Evolutionary conservation across 2,113 vertebrate species (phyloP).

Genomic region (Daubentonia madagascariensis): DNA sequence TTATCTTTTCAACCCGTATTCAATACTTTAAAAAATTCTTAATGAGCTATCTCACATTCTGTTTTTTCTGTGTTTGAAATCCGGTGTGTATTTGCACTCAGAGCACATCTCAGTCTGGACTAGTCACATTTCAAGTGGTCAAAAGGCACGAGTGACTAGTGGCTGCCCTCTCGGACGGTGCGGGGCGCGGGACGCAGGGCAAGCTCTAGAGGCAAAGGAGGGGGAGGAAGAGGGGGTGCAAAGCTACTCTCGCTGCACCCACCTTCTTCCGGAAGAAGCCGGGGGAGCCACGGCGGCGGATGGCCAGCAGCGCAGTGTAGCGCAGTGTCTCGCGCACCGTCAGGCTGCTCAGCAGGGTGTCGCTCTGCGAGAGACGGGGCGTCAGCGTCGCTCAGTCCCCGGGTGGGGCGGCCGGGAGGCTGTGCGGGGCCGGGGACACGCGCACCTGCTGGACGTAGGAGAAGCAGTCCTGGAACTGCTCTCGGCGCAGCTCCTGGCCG

Average conservation of each 20-base stretch:
- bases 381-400: neutral
- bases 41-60: neutral
- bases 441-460: slow-evolving; percentile 95
- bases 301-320: slow-evolving; percentile 91
- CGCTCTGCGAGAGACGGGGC: slow-evolving; percentile 82
- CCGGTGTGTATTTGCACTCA: neutral
- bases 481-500: slow-evolving; percentile 86
- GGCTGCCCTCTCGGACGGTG: neutral
- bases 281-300: slow-evolving; percentile 79
- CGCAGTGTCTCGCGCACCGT: slow-evolving; percentile 93
- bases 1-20: neutral
- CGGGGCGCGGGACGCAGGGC: neutral
- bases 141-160: neutral
- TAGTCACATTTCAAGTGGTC: neutral
- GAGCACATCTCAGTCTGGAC: neutral
- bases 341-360: slow-evolving; percentile 92
- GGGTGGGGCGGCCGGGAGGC: fast-evolving
- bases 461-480: slow-evolving; percentile 95
- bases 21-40: neutral
- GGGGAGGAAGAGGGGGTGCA: neutral
- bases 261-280: slow-evolving; percentile 90
- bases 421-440: fast-evolving
- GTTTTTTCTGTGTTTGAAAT: neutral
- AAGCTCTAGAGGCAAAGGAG: neutral
- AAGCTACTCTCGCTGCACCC: neutral